phyloP scores from a whole-genome alignment of 2,113 vertebrate species.

The Rhizomys pruinosus region DNA sequence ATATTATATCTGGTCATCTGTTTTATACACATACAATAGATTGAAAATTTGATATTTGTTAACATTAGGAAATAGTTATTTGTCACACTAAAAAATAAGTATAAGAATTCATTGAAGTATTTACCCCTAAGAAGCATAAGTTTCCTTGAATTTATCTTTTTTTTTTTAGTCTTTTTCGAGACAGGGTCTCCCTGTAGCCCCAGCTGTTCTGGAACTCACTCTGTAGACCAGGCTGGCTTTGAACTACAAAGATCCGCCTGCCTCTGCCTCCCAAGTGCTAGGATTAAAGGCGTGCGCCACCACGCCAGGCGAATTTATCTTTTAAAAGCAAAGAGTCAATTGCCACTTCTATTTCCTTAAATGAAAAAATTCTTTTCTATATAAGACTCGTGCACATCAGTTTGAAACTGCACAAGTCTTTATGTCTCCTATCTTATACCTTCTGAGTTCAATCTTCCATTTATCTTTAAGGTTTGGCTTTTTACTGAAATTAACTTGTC shows the following conservation, averaged over 20 bases:
- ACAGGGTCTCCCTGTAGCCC: no score
- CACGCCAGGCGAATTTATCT: neutral
- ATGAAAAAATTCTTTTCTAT: neutral
- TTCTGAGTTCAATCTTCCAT: conserved; percentile 12
- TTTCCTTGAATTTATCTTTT: neutral
- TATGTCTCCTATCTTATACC: neutral
- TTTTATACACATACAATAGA: neutral
- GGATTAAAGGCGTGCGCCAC: no score
- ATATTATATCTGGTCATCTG: neutral
- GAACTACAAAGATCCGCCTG: no score
- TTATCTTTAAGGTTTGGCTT: conserved; percentile 16
- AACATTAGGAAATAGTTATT: neutral
- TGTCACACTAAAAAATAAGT: neutral
- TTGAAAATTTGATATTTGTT: neutral
- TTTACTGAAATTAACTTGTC: conserved; percentile 61
- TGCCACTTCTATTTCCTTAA: neutral
- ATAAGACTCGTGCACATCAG: neutral
- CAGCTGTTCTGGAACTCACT: no score
- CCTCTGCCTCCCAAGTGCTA: no score
- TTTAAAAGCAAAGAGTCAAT: neutral
- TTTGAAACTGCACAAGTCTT: conserved; percentile 12
- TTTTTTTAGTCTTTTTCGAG: no score
- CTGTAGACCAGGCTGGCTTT: no score
- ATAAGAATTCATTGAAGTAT: neutral
- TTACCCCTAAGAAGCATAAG: neutral